Evolutionary conservation across 2,797 vertebrate species (phyloP), one percentile per base, ranked within the genome.

Genomic region (Amniataba percoides): DNA sequence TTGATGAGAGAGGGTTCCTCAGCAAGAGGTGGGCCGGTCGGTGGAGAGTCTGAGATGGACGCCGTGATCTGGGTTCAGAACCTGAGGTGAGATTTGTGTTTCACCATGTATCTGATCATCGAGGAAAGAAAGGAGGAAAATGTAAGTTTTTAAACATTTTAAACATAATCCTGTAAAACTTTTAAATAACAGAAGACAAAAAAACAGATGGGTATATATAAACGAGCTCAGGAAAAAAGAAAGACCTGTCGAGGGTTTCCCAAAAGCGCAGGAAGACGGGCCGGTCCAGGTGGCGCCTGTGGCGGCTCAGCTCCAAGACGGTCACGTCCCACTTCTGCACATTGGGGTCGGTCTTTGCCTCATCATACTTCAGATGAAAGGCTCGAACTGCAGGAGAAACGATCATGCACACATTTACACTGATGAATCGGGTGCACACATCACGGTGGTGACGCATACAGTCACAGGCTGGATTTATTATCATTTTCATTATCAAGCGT

Each of bases 241-340:
- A 97, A 42, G 60, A 99, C 98, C 96, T 99, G 96, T 99, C 98
- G 74, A 99, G 93, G 3, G 98, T 99, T 92, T 99, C 98, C 98
- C 98, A 99, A 90, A 99, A 99, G 84, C 96, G 96, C 52, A 99
- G 92, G 87, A 99, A 99, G 59, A 99, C 95, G 2, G 98, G 97
- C 71, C 98, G 95, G 93, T 99, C 98, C 91, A 99, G 94, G 83
- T 99, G 98, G 45, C 98, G 96, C 87, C 97, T 96, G 93, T 99
- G 98, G 88, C 98, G 98, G 92, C 98, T 99, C 66, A 99, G 94
- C 86, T 99, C 98, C 95, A 99, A 94, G 73, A 99, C 96, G 18
- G 97, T 97, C 14, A 99, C 98, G 51, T 99, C 98, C 98, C 98
- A 99, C 78, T 99, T 99, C 93, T 98, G 97, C 72, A 99, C 98